Base-by-base conservation (phyloP, 2,113 vertebrate species). In the Orthonyx spaldingii region DNA sequence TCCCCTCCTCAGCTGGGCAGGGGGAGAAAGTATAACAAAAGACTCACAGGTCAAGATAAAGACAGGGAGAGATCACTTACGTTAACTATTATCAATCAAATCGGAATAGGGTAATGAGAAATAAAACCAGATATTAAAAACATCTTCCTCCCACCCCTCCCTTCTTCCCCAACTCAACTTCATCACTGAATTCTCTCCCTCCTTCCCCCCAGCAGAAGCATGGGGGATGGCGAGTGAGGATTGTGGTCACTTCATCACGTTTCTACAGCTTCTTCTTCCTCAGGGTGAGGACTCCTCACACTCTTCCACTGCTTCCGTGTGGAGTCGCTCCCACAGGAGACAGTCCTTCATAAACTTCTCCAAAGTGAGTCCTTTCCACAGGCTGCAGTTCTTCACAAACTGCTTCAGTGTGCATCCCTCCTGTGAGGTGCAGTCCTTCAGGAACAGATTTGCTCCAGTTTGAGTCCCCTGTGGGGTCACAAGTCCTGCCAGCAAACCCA, bases 1-100 rank as follows among this genome's bases (percentile, higher is more conserved):
- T 33, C 3, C 12, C 8, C 5, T 69, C 46, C 33, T 52, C 28
- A 13, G 1, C 23, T 16, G 10, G 12, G 14, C 4, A 61, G 23
- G 19, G 18, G 19, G 3, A 46, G 33, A 39, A 61, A 28, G 28
- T 46, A 11, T 13, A 46, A 39, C 0, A 0, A 37, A 52, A 44
- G 27, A 37, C 4, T 86, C 18, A 19, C 7, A 33, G 27, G 12
- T 50, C 46, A 68, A 44, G 33, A 46, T 33, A 27, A 52, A 9
- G 23, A 46, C 21, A 71, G n/a, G 16, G 14, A 80, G 35, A 64
- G 6, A 71, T 15, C 7, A 56, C 28, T 55, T 39, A 35, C 0
- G 0, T 56, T 56, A 56, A 42, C 13, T 24, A 49, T 21, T 71
- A 15, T 21, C 6, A 71, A 21, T 27, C 50, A 47, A 35, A 56